Evolutionary conservation across 2,888 invertebrate species (phyloP), one percentile per base, ranked within the genome.

Genomic region (Caenorhabditis sp.): DNA sequence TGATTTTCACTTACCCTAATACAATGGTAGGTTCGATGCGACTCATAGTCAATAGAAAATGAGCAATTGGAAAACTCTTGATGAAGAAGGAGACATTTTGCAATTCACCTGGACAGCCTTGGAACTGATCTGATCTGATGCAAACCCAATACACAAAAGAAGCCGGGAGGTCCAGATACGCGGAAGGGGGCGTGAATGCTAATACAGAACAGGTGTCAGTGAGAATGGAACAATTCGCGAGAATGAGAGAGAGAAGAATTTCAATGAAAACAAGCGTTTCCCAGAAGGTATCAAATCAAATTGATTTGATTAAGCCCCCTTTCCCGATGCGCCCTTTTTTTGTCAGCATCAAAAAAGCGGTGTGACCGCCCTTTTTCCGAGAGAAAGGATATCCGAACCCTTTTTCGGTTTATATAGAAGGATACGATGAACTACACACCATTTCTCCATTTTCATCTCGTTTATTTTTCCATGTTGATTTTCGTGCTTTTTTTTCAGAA

Each of bases 361-460:
- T 73, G 74, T 74, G 49, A 41, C 64, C 75, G 75, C 75, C 75
- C 75, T 68, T 75, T 75, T 38, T 41, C 51, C 73, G 63, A 35
- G 47, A 61, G 31, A 63, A 51, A 14, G 12, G 72, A 44, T 31
- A 47, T 26, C 58, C 47, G 61, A n/a, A n/a, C 49, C 47, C 61
- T 58, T 49, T 56, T 19, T 26, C 24, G 72, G 44, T 58, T 70
- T 70, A 70, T 72, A 58, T 70, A 59, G 24, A 44, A 31, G 51
- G 28, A 16, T 7, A 44, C 8, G 26, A 56, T 3, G 56, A 59
- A 19, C 59, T 35, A 61, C 24, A 63, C 31, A 49, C 22, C 19
- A 22, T 19, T 22, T 8, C 35, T 22, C 28, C 2, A 22, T 56
- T 35, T 68, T 54, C 8, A 14, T 54, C 12, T 38, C 24, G 35